Evolutionary conservation across 2,113 vertebrate genomes (phyloP).

Genomic region (Fregetta grallaria): DNA sequence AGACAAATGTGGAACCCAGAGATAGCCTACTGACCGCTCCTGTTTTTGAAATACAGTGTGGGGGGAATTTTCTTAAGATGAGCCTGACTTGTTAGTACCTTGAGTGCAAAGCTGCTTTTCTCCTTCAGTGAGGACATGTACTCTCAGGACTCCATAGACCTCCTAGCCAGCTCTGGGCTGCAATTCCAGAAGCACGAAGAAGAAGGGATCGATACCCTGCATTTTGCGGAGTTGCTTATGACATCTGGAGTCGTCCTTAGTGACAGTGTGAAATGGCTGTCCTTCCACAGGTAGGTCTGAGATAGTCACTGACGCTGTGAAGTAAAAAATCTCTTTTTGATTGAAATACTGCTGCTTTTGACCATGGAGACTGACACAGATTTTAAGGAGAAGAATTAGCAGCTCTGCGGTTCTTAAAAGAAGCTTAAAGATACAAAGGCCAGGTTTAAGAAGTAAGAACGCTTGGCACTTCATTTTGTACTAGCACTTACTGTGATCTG

Average conservation of each 20-base stretch:
- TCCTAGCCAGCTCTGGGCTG: slow-evolving; percentile 95
- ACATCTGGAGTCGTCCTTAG: slow-evolving; percentile 96
- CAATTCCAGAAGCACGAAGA: slow-evolving; percentile 98
- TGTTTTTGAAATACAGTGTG: background rate
- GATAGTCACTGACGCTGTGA: background rate
- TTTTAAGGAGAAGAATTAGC: background rate
- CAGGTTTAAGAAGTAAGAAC: background rate
- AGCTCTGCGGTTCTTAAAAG: background rate
- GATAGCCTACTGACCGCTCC: background rate
- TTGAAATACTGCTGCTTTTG: background rate
- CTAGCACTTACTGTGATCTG: background rate
- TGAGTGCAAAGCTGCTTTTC: background rate
- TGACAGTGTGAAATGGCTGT: slow-evolving; percentile 97
- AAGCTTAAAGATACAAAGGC: background rate
- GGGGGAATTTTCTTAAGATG: background rate
- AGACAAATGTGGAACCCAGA: background rate
- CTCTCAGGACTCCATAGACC: slow-evolving; percentile 97
- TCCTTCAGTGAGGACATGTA: slow-evolving; percentile 94
- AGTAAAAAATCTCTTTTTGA: background rate
- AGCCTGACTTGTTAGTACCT: background rate
- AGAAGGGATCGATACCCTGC: slow-evolving; percentile 95
- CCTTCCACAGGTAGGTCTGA: slow-evolving; percentile 90
- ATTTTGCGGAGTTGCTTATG: slow-evolving; percentile 97
- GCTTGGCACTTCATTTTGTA: background rate
- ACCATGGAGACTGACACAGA: background rate